Base-by-base conservation (phyloP, 2,888 invertebrate genomes). In the Chrysolina haemoptera region DNA sequence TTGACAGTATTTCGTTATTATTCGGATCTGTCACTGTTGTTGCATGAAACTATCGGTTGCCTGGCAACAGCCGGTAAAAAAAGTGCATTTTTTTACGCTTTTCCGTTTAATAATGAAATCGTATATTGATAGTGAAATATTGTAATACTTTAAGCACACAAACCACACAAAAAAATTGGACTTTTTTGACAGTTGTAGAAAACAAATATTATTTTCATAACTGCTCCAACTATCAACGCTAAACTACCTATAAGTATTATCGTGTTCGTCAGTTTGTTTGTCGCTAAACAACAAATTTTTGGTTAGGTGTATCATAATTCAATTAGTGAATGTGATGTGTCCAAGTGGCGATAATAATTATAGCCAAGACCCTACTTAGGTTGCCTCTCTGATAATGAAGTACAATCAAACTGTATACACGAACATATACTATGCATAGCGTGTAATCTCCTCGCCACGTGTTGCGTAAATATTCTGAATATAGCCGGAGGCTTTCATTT, bases 381-480 rank as follows among this genome's bases (percentile, higher is more conserved):
- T 16, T 48, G 48, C 9, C 64, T 46, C 10, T 22, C 20, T 46
- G 18, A 48, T 71, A 67, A 66, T 50, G 55, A 59, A 48, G 16
- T 48, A 48, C 48, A 48, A 6, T 48, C 8, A 48, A 48, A 48
- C 16, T 48, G 48, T 65, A 11, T 9, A 46, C 22, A 65, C 22
- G 64, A 65, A 46, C 64, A 14, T 14, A 20, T 63, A 16, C 12
- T 40, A 18, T 63, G 63, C 53, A 64, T 27, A 53, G 14, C 68
- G 53, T 64, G 70, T 62, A 46, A 70, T 70, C 63, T 72, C 64
- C 16, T 67, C 68, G 10, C 46, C 76, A 76, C 76, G 73, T 73
- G 76, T 73, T 76, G 53, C 62, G 76, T 68, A 76, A 76, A 76
- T 70, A 73, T 48, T 67, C 70, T 71, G 76, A 76, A 76, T 70